Evolutionary conservation across 2,888 invertebrate genomes (phyloP), one percentile per base, ranked within the genome.

Genomic region (Steinernema hermaphroditum): DNA sequence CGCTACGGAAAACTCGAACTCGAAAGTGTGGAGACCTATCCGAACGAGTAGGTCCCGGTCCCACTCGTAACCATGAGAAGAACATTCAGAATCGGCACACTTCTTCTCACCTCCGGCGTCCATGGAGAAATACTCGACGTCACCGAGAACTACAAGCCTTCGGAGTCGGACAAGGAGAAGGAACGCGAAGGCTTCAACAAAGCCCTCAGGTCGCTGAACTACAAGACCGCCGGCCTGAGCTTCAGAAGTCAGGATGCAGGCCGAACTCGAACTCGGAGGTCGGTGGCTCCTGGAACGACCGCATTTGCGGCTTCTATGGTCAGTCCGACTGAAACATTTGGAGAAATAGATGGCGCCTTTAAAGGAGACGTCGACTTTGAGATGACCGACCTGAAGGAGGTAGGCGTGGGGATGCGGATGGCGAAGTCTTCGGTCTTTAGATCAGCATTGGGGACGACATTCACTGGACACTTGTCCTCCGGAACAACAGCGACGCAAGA

Each of bases 11-110:
- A 69, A 22, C 19, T 19, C n/a, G 29, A 72, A 41, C 41, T 74
- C 8, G 27, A 74, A 9, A 50, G 41, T 2, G 29, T 54, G 8
- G 43, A 43, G 1, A 34, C 34, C 24, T 9, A 43, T 8, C 32
- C 16, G 57, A 32, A 70, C 2, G 41, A 43, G 44, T 72, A 27
- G 12, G 29, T n/a, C 32, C 41, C n/a, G n/a, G 43, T 2, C 57
- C 16, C 27, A 19, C 24, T 16, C 9, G 14, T 43, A 12, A 50
- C 27, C 41, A 12, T 6, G 19, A n/a, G 54, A 2, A 16, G 14
- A 0, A n/a, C 27, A 74, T 76, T 62, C 50, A 77, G 77, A 14
- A 71, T 76, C n/a, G 77, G 76, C 19, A 37, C 24, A 9, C 44
- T 44, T n/a, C 41, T 77, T 16, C 12, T 77, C 19, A 74, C 74